Evolutionary conservation across 64 coral and sea anemone species (phyloP), one percentile per base, ranked within the genome.

Genomic region (Orbicella faveolata): DNA sequence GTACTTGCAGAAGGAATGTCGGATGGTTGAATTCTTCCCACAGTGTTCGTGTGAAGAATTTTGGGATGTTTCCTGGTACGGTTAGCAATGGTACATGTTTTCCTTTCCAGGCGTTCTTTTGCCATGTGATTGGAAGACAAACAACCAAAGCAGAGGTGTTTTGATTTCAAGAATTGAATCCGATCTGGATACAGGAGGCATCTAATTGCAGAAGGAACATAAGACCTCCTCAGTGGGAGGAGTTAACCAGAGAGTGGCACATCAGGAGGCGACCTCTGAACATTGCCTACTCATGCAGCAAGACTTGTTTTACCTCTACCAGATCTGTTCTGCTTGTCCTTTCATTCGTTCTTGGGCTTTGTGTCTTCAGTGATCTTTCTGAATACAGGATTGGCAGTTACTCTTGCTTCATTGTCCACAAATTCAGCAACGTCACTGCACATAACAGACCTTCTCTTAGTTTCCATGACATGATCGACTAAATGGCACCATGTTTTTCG

Each of bases 401-500:
- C 36, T 25, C 39, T 41, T 41, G 39, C 39, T 41, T 41, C 39
- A 41, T 41, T 41, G 39, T 41, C 4, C 4, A 41, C 39, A 41
- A 41, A 41, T 41, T 41, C 39, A 4, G 39, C 39, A 2, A 41
- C 2, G 39, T 41, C 39, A 4, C 39, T 41, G 39, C 2, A 41
- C 39, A 4, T 2, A 41, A 41, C 4, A 41, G 39, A 41, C 4
- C 77, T 83, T 83, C 1, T 14, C 9, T 83, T 23, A 15, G 63
- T 77, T 83, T 91, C 80, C 21, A 61, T 84, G 9, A 75, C 41
- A 15, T 64, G 26, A 63, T 91, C 73, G 3, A 76, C 80, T n/a
- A 57, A n/a, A 83, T 79, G 67, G 55, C 80, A 51, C 73, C 84
- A 91, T 52, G 78, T 90, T 61, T 62, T 63, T 70, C 83, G 75